A percentile compares a stretch with the other conserved stretches of the same genome.
These are phyloP conservation scores for Petrophora chlorosata DNA, from an alignment of 2,888 invertebrate species.

Conservation along the genomic window DNA sequence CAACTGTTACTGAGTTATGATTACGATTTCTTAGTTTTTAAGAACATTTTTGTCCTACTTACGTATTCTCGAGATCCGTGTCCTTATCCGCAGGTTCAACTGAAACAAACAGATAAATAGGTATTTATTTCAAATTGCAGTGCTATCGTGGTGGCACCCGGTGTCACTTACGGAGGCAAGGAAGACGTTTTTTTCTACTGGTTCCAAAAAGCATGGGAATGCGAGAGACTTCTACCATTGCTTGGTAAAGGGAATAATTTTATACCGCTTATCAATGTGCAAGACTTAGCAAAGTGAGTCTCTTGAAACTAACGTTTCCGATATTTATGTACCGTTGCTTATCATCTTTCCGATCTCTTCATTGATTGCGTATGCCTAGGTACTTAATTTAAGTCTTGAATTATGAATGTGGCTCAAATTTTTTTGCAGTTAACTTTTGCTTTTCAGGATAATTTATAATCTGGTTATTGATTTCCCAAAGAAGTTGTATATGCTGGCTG, in stretches of 20 bases:
- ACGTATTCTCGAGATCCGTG: too few species aligned
- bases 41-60: too few species aligned
- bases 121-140: slow-evolving; percentile 39
- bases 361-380: too few species aligned
- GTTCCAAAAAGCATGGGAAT: slow-evolving; percentile 87
- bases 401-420: too few species aligned
- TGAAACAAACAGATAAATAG: not conserved
- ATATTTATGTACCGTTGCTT: not conserved
- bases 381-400: too few species aligned
- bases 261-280: slow-evolving; percentile 86
- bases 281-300: slow-evolving; percentile 83
- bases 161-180: slow-evolving; percentile 85
- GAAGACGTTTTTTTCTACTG: slow-evolving; percentile 85
- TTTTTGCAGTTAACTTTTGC: too few species aligned
- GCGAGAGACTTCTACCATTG: slow-evolving; percentile 83
- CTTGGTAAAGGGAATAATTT: slow-evolving; percentile 83
- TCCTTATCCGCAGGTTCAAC: too few species aligned
- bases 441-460: slow-evolving; percentile 73
- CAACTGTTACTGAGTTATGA: too few species aligned
- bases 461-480: slow-evolving; percentile 80
- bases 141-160: slow-evolving; percentile 82
- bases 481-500: slow-evolving; percentile 85
- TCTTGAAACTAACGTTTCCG: not conserved
- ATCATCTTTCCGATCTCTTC: too few species aligned
- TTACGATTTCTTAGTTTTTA: too few species aligned